These are phyloP conservation scores for Potorous gilbertii DNA, from an alignment of 2,797 vertebrate genomes.

Conservation along the genomic window DNA sequence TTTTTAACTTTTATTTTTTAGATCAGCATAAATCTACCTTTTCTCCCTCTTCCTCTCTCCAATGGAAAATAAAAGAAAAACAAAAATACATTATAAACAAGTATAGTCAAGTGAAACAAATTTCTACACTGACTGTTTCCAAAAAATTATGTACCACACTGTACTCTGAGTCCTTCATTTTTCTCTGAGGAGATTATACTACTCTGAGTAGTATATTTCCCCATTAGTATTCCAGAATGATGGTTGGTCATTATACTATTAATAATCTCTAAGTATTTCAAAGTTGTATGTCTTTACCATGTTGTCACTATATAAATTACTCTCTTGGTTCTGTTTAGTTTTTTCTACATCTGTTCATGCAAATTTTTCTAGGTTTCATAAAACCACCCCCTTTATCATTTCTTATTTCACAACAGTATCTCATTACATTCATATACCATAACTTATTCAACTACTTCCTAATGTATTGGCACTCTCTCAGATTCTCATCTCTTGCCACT, in stretches of 20 bases:
- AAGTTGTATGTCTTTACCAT: background rate
- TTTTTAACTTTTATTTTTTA: background rate
- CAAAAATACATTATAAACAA: background rate
- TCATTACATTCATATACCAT: background rate
- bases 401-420: background rate
- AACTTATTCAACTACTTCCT: too few species aligned
- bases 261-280: background rate
- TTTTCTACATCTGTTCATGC: background rate
- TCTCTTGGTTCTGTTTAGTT: background rate
- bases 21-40: background rate
- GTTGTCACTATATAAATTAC: background rate
- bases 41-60: background rate
- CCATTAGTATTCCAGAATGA: too few species aligned
- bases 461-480: too few species aligned
- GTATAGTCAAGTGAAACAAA: background rate
- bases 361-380: background rate
- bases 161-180: too few species aligned
- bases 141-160: too few species aligned
- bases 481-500: too few species aligned
- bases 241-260: too few species aligned
- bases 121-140: background rate
- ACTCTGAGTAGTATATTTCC: too few species aligned
- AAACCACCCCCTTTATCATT: background rate
- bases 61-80: background rate
- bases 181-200: too few species aligned